These are phyloP conservation scores for Eupithecia subfuscata DNA, from an alignment of 2,888 invertebrate species.

Conservation along the genomic window DNA sequence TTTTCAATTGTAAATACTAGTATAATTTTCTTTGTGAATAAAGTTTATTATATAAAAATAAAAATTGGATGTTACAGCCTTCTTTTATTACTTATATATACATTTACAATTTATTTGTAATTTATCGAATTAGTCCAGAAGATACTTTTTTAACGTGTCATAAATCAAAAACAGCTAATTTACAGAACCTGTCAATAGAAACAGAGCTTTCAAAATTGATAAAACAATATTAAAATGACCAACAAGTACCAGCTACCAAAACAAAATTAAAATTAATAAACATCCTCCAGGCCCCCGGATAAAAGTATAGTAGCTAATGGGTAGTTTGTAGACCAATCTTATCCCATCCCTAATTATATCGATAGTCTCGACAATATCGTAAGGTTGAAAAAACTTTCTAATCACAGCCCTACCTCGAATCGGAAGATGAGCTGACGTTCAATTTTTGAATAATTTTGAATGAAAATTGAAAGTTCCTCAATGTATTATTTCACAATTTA, in stretches of 20 bases:
- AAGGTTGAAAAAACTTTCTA: slow-evolving; percentile 9
- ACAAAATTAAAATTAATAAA: slow-evolving; percentile 8
- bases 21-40: too few species aligned
- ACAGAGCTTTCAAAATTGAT: background rate
- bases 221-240: background rate
- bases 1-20: too few species aligned
- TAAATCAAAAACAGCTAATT: too few species aligned
- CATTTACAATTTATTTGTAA: too few species aligned
- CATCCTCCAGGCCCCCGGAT: slow-evolving; percentile 3
- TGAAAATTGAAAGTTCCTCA: background rate
- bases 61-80: too few species aligned
- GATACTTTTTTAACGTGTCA: too few species aligned
- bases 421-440: background rate
- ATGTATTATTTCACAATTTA: too few species aligned
- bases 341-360: slow-evolving; percentile 24
- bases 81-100: too few species aligned
- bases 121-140: too few species aligned
- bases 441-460: background rate
- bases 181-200: too few species aligned
- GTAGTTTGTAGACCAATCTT: slow-evolving; percentile 16
- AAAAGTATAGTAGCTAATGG: slow-evolving; percentile 9
- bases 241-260: background rate
- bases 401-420: background rate
- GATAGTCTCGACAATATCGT: slow-evolving; percentile 3
- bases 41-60: too few species aligned